Evolutionary conservation across 2,113 vertebrate genomes (phyloP).

Genomic region (Bujurquina vittata): DNA sequence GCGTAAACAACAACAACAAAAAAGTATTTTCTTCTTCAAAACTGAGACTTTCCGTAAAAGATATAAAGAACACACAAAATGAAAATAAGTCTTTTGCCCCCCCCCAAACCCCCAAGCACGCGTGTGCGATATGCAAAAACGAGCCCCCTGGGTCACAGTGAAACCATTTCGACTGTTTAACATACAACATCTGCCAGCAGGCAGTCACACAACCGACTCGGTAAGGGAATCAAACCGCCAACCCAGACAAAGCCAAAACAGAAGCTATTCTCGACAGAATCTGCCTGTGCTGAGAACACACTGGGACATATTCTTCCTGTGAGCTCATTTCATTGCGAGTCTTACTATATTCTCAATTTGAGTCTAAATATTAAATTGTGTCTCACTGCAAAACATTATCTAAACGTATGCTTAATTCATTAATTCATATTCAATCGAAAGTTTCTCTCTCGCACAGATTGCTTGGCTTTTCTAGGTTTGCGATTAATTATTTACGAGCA

Average conservation of each 20-base stretch:
- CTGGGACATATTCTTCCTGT: background rate
- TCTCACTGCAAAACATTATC: background rate
- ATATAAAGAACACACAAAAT: background rate
- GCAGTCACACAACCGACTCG: background rate
- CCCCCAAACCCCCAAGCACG: background rate
- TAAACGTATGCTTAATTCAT: background rate
- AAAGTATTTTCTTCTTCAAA: background rate
- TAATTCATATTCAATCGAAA: background rate
- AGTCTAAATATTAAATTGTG: background rate
- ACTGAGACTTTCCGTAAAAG: background rate
- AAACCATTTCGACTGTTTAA: constrained; percentile 22
- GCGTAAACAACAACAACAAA: background rate
- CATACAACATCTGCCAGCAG: constrained; percentile 41
- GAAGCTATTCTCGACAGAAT: background rate
- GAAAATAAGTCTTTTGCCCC: background rate
- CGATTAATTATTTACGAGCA: background rate
- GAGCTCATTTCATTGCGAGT: background rate
- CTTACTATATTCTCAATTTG: background rate
- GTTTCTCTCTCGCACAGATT: background rate
- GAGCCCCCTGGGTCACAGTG: constrained; percentile 28
- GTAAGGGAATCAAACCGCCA: background rate
- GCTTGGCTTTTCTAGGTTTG: background rate
- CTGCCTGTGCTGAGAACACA: background rate
- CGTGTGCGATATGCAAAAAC: constrained; percentile 6
- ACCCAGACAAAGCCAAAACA: background rate